Base-by-base conservation (phyloP, 2,113 vertebrate genomes). In the Ovis canadensis region DNA sequence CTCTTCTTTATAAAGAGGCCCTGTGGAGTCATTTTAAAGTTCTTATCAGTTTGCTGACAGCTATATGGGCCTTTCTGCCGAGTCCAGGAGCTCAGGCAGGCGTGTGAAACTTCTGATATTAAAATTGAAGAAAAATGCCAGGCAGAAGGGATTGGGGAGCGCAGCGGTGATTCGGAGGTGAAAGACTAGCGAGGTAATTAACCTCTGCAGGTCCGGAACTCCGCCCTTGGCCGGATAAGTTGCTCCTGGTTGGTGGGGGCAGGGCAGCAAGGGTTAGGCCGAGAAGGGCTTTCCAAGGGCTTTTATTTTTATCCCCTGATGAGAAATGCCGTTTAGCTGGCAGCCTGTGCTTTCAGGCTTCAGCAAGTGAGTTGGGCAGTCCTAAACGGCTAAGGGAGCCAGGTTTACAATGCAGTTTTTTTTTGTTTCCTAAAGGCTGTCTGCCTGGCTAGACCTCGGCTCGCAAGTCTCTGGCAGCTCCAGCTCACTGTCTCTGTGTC, bases 31-130 rank as follows among this genome's bases (percentile, higher is more conserved):
- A 98, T 99, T 99, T 98, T 98, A 90, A 98, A 98, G 45, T 98
- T 98, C 98, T 99, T 99, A 99, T 99, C 99, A 99, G 99, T 98
- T 98, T 98, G 99, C 98, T 99, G 99, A 99, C 99, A 99, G 99
- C 98, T 99, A 99, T 99, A 99, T 99, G 99, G 99, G 98, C 97
- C 98, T 98, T 97, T 98, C 98, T 98, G 97, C 98, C 86, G 98
- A 98, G 98, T 98, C 98, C 98, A 98, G 97, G 98, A 98, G 96
- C 98, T 98, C 59, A 71, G 96, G 98, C 98, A 10, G 62, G 97
- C 55, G 97, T 99, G 98, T 98, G 98, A 99, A 99, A 98, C 94
- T 98, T 98, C 98, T 98, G 97, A 55, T 98, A 98, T 98, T 98
- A 96, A 87, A 95, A 98, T 71, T 7, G 92, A 94, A 97, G 93